Evolutionary conservation across 1,140 invertebrate genomes (phyloP).

Genomic region (Bacillus rossius): DNA sequence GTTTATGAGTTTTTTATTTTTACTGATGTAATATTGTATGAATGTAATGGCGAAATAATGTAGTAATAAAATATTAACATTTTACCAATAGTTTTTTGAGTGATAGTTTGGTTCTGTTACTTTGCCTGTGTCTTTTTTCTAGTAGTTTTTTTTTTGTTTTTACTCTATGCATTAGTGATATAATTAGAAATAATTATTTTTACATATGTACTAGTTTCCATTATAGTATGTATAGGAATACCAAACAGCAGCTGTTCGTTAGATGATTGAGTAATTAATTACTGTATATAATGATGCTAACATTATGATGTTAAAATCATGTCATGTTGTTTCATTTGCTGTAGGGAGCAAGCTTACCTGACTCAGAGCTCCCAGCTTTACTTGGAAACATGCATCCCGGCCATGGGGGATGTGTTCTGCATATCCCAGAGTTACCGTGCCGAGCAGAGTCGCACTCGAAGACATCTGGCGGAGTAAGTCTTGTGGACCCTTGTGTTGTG

Average conservation of each 20-base stretch:
- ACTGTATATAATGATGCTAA: neutral
- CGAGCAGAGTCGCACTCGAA: conserved; percentile 91
- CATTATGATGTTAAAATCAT: neutral
- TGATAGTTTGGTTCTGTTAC: too few species aligned
- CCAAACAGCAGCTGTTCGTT: neutral
- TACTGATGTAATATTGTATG: too few species aligned
- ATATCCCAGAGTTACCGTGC: conserved; percentile 97
- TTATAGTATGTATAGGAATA: too few species aligned
- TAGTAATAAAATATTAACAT: neutral
- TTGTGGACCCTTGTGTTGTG: too few species aligned
- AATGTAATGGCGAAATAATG: neutral
- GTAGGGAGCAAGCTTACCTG: conserved; percentile 83
- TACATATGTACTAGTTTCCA: too few species aligned
- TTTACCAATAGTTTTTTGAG: neutral
- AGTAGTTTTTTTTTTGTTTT: too few species aligned
- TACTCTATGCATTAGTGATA: neutral
- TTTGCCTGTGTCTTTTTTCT: too few species aligned
- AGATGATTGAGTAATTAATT: neutral
- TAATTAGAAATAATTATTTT: conserved; percentile 9
- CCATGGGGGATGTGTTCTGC: conserved; percentile 95
- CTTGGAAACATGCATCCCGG: conserved; percentile 91
- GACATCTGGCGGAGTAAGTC: conserved; percentile 91
- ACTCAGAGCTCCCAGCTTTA: conserved; percentile 99
- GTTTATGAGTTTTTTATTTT: too few species aligned
- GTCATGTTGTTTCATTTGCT: conserved; percentile 32